Conservation (phyloP, 2,888 invertebrate genomes). For the Pollenia amentaria region DNA sequence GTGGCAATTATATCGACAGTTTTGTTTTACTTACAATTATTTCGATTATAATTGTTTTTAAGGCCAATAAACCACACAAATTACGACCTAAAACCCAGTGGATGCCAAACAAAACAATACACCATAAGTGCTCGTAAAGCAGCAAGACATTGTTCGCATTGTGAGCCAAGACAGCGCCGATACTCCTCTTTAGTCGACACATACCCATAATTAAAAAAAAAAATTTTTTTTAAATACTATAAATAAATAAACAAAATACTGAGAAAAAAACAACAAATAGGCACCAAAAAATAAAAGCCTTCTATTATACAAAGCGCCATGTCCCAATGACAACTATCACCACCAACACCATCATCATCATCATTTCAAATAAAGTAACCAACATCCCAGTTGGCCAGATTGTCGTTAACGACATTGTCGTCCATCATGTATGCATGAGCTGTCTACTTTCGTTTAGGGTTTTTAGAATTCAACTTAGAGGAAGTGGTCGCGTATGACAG, state of each 20-base stretch:
- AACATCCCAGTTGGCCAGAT: too few species aligned
- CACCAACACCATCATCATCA: background rate
- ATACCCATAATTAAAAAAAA: background rate
- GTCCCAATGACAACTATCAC: conserved; percentile 23
- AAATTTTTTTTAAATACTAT: conserved; percentile 29
- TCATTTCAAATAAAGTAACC: too few species aligned
- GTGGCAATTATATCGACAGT: conserved; percentile 61
- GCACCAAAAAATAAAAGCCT: conserved; percentile 26
- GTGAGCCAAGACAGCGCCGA: conserved; percentile 39
- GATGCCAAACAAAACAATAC: conserved; percentile 22
- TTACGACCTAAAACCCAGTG: conserved; percentile 50
- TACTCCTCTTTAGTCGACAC: conserved; percentile 4
- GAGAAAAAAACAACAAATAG: conserved; percentile 22
- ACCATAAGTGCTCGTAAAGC: conserved; percentile 5
- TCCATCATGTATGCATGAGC: too few species aligned
- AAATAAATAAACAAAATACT: conserved; percentile 48
- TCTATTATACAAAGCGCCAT: conserved; percentile 59
- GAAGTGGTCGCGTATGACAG: too few species aligned
- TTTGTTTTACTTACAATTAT: conserved; percentile 64
- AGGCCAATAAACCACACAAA: conserved; percentile 66
- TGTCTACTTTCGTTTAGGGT: too few species aligned
- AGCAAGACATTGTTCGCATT: conserved; percentile 42
- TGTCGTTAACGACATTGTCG: too few species aligned
- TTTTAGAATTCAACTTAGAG: too few species aligned
- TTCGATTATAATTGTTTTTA: conserved; percentile 49